Percentiles rank a stretch among this genome's conserved stretches.
Evolutionary conservation across 2,888 invertebrate species (phyloP).

Genomic region (Catocala nupta): DNA sequence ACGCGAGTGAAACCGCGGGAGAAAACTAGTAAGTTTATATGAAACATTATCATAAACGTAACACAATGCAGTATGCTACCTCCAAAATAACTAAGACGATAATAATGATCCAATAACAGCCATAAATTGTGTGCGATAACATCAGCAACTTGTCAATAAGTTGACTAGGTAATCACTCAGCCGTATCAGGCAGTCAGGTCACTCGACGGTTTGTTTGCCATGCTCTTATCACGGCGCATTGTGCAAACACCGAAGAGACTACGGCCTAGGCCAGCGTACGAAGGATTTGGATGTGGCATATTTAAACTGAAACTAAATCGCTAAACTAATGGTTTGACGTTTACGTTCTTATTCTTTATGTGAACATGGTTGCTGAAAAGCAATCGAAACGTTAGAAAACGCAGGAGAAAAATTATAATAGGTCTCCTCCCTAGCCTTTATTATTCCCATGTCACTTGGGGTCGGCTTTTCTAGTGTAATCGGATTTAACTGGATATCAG

Average conservation of each 20-base stretch:
- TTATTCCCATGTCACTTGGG: no score
- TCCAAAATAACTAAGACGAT: conserved; percentile 1
- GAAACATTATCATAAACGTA: no score
- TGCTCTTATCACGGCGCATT: conserved; percentile 80
- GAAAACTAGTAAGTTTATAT: no score
- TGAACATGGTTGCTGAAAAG: no score
- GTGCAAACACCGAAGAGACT: conserved; percentile 68
- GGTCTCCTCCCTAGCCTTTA: no score
- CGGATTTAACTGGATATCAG: no score
- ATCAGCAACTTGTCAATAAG: conserved; percentile 62
- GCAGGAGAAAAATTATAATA: no score
- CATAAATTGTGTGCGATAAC: conserved; percentile 54
- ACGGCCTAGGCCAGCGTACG: conserved; percentile 21
- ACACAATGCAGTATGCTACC: neutral
- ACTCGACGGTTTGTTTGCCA: conserved; percentile 73
- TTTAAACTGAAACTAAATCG: neutral
- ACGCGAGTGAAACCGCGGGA: no score
- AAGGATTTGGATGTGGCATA: conserved; percentile 37
- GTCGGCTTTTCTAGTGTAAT: no score
- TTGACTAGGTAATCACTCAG: conserved; percentile 75
- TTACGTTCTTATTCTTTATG: no score
- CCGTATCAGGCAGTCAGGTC: conserved; percentile 74
- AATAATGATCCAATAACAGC: conserved; percentile 30
- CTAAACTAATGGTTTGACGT: no score
- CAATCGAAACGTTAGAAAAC: no score